A percentile compares a stretch with the other conserved stretches of the same genome.
Conservation (phyloP, 2,113 vertebrate genomes). For the Xiphophorus hellerii region DNA sequence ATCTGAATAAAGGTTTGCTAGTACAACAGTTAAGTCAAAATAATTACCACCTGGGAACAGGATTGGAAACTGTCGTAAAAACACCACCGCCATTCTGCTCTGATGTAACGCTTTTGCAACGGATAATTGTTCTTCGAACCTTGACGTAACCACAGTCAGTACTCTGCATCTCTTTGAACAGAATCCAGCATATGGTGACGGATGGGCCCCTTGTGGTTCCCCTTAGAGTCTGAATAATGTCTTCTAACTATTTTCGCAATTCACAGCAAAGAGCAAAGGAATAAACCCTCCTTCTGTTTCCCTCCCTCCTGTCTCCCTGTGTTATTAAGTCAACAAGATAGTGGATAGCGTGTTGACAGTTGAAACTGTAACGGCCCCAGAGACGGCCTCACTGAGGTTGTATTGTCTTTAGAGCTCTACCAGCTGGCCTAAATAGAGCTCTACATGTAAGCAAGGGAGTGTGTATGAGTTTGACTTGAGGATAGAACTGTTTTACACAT, state of each 20-base stretch:
- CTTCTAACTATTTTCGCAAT: slow-evolving; percentile 56
- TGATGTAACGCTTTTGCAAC: slow-evolving; percentile 44
- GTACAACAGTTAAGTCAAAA: neutral
- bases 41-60: slow-evolving; percentile 11
- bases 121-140: slow-evolving; percentile 28
- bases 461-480: slow-evolving; percentile 24
- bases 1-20: slow-evolving; percentile 7
- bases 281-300: slow-evolving; percentile 27
- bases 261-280: slow-evolving; percentile 45
- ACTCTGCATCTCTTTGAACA: slow-evolving; percentile 48
- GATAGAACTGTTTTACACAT: slow-evolving; percentile 5
- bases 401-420: slow-evolving; percentile 53
- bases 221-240: slow-evolving; percentile 46
- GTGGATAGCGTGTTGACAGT: slow-evolving; percentile 76
- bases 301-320: slow-evolving; percentile 28
- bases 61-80: slow-evolving; percentile 14
- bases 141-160: slow-evolving; percentile 42
- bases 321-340: slow-evolving; percentile 75
- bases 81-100: slow-evolving; percentile 13
- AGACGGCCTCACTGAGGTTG: slow-evolving; percentile 54
- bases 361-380: slow-evolving; percentile 74
- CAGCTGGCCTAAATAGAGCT: slow-evolving; percentile 38
- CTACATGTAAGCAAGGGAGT: slow-evolving; percentile 22
- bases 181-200: slow-evolving; percentile 29
- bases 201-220: slow-evolving; percentile 56